phyloP scores from a whole-genome alignment of 2,113 vertebrate species.

The Gracilinanus agilis region DNA sequence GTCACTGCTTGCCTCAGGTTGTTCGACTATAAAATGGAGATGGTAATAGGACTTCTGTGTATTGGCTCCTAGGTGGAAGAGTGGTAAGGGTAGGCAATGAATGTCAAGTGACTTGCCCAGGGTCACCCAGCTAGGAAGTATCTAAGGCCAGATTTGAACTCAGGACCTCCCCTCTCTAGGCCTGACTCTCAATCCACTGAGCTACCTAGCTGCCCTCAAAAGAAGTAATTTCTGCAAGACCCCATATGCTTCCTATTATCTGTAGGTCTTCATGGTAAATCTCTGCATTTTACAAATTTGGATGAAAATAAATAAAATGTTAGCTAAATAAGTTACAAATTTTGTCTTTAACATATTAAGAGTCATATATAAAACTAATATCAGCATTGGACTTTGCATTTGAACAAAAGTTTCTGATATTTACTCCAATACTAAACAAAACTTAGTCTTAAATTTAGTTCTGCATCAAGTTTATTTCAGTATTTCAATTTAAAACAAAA shows the following conservation, averaged over 20 bases:
- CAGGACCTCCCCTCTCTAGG: too few relatives aligned
- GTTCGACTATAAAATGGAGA: too few relatives aligned
- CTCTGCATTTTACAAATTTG: background rate
- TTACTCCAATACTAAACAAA: background rate
- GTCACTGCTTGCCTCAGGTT: too few relatives aligned
- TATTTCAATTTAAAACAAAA: background rate
- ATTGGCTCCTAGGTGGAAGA: too few relatives aligned
- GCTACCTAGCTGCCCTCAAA: background rate
- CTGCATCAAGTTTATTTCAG: background rate
- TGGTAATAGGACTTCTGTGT: too few relatives aligned
- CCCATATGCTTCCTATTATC: background rate
- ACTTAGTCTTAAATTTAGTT: background rate
- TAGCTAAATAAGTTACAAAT: background rate
- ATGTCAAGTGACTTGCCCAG: too few relatives aligned
- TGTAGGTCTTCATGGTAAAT: background rate
- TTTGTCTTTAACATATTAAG: background rate
- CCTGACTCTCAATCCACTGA: too few relatives aligned
- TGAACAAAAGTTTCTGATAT: background rate
- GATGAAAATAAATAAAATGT: background rate
- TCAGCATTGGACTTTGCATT: background rate
- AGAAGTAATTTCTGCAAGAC: background rate
- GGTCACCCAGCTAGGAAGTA: too few relatives aligned
- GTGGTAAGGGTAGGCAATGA: too few relatives aligned
- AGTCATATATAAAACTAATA: background rate
- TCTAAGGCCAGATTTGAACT: too few relatives aligned